Conservation (phyloP, 2,113 vertebrate species). For the Brevimyrus niger region DNA sequence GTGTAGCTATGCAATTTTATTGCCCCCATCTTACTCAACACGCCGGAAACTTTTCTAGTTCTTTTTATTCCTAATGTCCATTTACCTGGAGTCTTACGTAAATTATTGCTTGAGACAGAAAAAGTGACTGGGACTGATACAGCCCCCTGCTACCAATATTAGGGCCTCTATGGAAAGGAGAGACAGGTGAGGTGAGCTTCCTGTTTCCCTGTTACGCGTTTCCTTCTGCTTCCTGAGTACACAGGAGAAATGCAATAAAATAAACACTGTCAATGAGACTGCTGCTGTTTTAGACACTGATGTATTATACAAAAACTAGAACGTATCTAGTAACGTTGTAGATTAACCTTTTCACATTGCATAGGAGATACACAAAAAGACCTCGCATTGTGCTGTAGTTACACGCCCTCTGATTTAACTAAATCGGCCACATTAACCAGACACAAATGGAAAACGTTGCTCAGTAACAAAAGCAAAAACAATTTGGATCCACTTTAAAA, state of each 20-base stretch:
- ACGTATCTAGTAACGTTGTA: neutral
- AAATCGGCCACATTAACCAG: neutral
- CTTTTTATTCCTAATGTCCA: neutral
- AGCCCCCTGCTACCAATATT: neutral
- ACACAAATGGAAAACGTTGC: neutral
- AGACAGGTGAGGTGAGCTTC: neutral
- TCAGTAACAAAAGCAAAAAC: slow-evolving; percentile 3
- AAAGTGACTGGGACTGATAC: neutral
- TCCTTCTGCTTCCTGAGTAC: neutral
- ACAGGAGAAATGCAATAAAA: neutral
- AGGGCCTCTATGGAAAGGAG: neutral
- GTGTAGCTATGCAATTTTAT: neutral
- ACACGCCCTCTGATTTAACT: neutral
- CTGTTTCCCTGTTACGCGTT: neutral
- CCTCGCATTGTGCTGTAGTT: neutral
- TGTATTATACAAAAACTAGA: neutral
- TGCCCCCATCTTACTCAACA: neutral
- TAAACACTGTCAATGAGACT: neutral
- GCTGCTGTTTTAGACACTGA: neutral
- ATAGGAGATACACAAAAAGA: neutral
- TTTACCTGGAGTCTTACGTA: neutral
- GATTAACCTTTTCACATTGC: neutral
- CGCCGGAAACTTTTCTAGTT: neutral
- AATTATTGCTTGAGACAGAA: neutral
- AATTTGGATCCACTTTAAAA: slow-evolving; percentile 2